phyloP scores from a whole-genome alignment of 2,113 vertebrate genomes.

The Sceloporus tristichus region DNA sequence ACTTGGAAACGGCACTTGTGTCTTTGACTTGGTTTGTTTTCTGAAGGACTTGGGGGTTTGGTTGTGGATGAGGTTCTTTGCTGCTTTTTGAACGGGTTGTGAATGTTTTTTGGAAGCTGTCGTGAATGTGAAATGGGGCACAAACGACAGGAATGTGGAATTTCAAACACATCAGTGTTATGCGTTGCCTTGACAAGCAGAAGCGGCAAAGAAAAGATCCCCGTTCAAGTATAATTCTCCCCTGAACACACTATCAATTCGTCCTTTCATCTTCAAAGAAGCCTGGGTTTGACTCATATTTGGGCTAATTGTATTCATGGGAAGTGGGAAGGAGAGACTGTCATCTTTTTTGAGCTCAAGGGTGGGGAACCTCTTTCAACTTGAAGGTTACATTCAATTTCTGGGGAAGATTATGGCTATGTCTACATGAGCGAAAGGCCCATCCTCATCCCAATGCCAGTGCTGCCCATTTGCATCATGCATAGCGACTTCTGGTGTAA shows the following conservation, averaged over 20 bases:
- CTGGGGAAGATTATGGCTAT: too few species aligned
- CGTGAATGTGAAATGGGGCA: background rate
- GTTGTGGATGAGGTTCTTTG: background rate
- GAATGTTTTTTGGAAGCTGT: background rate
- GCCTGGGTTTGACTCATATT: background rate
- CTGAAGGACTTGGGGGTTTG: background rate
- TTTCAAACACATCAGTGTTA: background rate
- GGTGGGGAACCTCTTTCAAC: too few species aligned
- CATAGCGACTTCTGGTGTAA: too few species aligned
- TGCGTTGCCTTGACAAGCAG: background rate
- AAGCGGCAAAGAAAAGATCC: background rate
- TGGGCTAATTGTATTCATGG: background rate
- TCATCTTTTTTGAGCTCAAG: background rate
- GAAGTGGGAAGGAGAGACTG: too few species aligned
- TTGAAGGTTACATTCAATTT: too few species aligned
- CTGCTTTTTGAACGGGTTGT: background rate
- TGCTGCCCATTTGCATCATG: too few species aligned
- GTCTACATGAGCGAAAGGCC: too few species aligned
- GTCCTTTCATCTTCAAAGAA: background rate
- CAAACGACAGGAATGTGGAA: too few species aligned
- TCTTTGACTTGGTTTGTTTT: background rate
- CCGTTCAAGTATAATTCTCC: background rate
- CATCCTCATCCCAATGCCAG: too few species aligned
- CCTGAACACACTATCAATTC: background rate
- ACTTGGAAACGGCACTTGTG: background rate